phyloP scores from a whole-genome alignment of 2,113 vertebrate genomes.

The Callionymus lyra region DNA sequence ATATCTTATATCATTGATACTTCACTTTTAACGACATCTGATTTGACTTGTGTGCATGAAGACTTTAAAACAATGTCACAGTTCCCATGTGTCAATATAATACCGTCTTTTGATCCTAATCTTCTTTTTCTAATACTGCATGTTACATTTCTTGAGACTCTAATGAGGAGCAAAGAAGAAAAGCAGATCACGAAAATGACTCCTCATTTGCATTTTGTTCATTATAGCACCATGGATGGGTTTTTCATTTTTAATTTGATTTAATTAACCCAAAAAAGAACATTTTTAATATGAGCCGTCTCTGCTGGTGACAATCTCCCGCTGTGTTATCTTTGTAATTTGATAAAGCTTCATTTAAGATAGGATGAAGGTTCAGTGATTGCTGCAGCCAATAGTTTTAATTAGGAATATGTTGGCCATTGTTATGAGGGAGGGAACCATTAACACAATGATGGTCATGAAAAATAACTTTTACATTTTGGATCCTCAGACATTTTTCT shows the following conservation, averaged over 20 bases:
- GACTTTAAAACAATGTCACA: too few relatives aligned
- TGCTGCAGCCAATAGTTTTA: conserved; percentile 66
- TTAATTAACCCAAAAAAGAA: conserved; percentile 64
- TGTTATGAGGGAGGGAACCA: conserved; percentile 51
- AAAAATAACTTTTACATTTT: too few relatives aligned
- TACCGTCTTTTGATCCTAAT: conserved; percentile 31
- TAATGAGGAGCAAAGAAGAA: conserved; percentile 53
- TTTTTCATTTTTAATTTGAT: conserved; percentile 68
- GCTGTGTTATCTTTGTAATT: conserved; percentile 72
- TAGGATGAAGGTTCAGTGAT: conserved; percentile 70
- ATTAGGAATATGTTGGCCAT: conserved; percentile 64
- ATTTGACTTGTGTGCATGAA: too few relatives aligned
- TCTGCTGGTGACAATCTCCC: conserved; percentile 56
- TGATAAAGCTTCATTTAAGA: conserved; percentile 76
- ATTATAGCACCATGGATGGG: conserved; percentile 25
- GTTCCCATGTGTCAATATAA: too few relatives aligned
- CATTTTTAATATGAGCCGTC: conserved; percentile 46
- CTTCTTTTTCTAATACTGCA: conserved; percentile 41
- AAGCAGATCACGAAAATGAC: conserved; percentile 53
- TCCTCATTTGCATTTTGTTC: conserved; percentile 50
- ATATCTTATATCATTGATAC: too few relatives aligned
- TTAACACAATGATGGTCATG: conserved; percentile 62
- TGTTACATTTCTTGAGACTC: conserved; percentile 53
- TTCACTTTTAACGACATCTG: too few relatives aligned
- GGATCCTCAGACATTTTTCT: too few relatives aligned